Percentiles rank a stretch among this genome's conserved stretches.
Conservation (phyloP, 2,888 invertebrate genomes). For the Metellina segmentata region DNA sequence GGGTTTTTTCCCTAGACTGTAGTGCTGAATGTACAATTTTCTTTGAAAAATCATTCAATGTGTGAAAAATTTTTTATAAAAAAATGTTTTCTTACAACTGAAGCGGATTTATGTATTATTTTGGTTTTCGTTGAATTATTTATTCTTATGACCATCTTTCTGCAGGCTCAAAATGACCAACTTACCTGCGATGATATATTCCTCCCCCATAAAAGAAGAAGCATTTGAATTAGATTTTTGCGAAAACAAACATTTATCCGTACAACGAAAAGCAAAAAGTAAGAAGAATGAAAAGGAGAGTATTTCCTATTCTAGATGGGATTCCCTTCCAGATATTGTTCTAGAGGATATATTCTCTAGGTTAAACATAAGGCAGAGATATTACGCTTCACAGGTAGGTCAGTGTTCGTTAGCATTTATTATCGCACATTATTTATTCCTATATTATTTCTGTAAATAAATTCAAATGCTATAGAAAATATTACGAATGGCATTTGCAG, state of each 20-base stretch:
- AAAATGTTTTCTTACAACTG: too few relatives aligned
- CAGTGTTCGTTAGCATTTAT: neutral
- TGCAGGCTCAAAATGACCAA: slow-evolving; percentile 66
- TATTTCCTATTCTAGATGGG: slow-evolving; percentile 83
- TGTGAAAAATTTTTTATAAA: neutral
- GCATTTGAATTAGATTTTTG: slow-evolving; percentile 57
- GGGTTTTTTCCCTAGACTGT: too few relatives aligned
- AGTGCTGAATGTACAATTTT: neutral
- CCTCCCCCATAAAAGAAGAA: slow-evolving; percentile 36
- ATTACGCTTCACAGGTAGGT: slow-evolving; percentile 87
- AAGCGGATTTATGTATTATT: neutral
- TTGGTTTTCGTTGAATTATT: neutral
- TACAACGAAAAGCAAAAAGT: slow-evolving; percentile 3
- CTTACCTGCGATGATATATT: slow-evolving; percentile 60
- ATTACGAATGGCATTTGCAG: neutral
- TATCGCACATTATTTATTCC: neutral
- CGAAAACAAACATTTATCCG: neutral
- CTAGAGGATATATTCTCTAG: slow-evolving; percentile 88
- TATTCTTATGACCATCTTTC: neutral
- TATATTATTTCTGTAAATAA: neutral
- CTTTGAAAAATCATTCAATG: neutral
- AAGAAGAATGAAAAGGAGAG: neutral
- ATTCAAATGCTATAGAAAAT: neutral
- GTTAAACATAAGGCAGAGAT: slow-evolving; percentile 86
- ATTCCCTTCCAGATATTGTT: slow-evolving; percentile 86